phyloP scores from a whole-genome alignment of 2,797 vertebrate species.

The Cynodonichthys magdalenae region DNA sequence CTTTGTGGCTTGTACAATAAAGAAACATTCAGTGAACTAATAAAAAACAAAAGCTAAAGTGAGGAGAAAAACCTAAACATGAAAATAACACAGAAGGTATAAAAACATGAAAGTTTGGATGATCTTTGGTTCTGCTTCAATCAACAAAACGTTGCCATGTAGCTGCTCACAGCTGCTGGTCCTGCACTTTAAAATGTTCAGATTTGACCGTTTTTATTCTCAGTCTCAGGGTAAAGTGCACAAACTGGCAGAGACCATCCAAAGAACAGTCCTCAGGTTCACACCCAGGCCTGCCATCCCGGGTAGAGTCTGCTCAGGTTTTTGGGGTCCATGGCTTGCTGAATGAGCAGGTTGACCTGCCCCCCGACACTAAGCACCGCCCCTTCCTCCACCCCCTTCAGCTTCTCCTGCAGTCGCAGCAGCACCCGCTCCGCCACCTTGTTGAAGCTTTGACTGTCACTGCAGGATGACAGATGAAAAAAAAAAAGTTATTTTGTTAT shows the following conservation, averaged over 20 bases:
- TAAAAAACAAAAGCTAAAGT: background rate
- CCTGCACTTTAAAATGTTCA: no score
- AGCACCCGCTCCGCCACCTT: conserved; percentile 97
- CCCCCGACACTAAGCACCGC: conserved; percentile 92
- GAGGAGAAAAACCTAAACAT: background rate
- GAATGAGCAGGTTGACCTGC: conserved; percentile 98
- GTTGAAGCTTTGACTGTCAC: conserved; percentile 91
- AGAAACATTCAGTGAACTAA: background rate
- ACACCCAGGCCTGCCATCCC: conserved; percentile 97
- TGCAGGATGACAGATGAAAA: conserved; percentile 46
- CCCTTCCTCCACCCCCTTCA: conserved; percentile 96
- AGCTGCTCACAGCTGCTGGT: background rate
- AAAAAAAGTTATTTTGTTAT: background rate
- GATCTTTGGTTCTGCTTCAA: background rate
- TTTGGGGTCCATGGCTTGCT: conserved; percentile 96
- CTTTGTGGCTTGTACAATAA: background rate
- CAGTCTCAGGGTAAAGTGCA: conserved; percentile 6
- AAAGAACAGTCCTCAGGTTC: conserved; percentile 12
- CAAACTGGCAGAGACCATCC: background rate
- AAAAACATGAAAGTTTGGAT: background rate
- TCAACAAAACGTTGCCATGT: conserved; percentile 12
- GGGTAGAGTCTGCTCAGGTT: conserved; percentile 93
- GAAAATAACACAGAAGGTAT: background rate
- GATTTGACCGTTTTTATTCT: no score
- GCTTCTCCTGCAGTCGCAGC: conserved; percentile 96